Conservation (phyloP, 2,113 vertebrate species). For the Potamarius usumacintae region DNA sequence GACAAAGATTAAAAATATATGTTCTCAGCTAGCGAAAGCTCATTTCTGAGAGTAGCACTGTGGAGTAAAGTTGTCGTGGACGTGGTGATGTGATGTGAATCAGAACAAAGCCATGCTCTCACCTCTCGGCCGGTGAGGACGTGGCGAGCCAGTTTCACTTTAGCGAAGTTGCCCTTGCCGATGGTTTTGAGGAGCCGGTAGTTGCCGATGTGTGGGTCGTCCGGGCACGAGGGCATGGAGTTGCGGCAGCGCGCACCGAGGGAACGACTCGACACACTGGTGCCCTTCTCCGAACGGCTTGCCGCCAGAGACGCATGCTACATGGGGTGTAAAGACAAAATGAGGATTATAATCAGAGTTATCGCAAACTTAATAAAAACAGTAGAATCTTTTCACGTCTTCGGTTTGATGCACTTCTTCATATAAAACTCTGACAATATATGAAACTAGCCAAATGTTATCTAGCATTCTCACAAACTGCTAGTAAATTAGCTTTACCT, state of each 20-base stretch:
- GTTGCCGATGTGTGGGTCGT: slow-evolving; percentile 92
- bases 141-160: slow-evolving; percentile 91
- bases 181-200: slow-evolving; percentile 92
- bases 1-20: neutral
- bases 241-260: slow-evolving; percentile 87
- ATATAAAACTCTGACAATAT: neutral
- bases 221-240: slow-evolving; percentile 87
- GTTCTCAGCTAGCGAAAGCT: neutral
- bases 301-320: slow-evolving; percentile 84
- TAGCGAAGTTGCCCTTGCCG: slow-evolving; percentile 94
- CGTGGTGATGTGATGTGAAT: neutral
- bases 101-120: slow-evolving; percentile 32
- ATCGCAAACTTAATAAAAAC: neutral
- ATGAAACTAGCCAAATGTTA: neutral
- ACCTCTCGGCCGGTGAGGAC: slow-evolving; percentile 89
- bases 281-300: slow-evolving; percentile 87
- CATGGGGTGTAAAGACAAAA: neutral
- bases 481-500: neutral
- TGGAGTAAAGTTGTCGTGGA: no score
- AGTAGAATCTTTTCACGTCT: neutral
- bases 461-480: neutral
- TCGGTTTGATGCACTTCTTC: neutral
- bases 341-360: neutral
- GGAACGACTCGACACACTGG: slow-evolving; percentile 87
- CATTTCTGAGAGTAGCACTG: neutral